Conservation (phyloP, 1,140 invertebrate genomes). For the Aphaenogaster floridana region DNA sequence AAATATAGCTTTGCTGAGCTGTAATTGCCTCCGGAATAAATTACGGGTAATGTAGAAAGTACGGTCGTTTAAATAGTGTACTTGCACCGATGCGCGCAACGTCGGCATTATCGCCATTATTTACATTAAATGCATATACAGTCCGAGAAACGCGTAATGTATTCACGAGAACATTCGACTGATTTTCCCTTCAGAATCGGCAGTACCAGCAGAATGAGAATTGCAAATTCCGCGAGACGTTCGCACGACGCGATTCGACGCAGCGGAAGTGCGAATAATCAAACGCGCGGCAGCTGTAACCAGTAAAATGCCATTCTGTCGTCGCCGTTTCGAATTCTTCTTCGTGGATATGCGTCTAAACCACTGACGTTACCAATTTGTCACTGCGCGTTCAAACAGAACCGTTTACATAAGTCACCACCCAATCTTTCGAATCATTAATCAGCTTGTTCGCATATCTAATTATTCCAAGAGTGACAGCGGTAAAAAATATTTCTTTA, state of each 20-base stretch:
- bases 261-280: conserved; percentile 53
- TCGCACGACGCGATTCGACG: conserved; percentile 9
- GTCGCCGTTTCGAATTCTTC: background rate
- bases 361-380: conserved; percentile 50
- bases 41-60: conserved; percentile 67
- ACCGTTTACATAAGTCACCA: conserved; percentile 33
- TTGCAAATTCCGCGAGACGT: background rate
- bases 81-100: background rate
- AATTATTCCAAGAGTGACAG: background rate
- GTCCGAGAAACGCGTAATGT: conserved; percentile 49
- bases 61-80: conserved; percentile 63
- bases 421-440: conserved; percentile 33
- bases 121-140: conserved; percentile 64
- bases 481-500: background rate
- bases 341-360: conserved; percentile 22
- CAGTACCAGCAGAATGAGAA: conserved; percentile 9
- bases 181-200: conserved; percentile 20
- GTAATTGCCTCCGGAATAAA: conserved; percentile 73
- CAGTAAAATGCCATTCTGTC: conserved; percentile 30
- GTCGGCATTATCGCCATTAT: conserved; percentile 48
- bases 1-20: conserved; percentile 62
- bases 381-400: conserved; percentile 26
- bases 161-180: conserved; percentile 8
- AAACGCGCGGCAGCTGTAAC: conserved; percentile 37
- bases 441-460: background rate